Conservation (phyloP, 2,888 invertebrate genomes). For the Ichneumoninae sp. region DNA sequence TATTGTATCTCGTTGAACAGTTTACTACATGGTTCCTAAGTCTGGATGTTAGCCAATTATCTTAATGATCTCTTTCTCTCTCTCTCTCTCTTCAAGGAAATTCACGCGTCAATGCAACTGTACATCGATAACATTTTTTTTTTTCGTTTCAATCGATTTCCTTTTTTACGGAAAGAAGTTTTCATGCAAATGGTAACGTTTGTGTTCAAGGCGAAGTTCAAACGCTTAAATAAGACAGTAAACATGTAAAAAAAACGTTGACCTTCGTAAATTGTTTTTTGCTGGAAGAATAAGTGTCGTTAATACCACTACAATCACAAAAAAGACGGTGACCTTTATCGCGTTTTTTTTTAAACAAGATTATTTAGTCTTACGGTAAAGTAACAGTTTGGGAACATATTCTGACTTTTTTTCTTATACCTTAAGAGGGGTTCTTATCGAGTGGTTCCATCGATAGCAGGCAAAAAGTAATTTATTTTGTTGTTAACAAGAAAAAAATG, state of each 20-base stretch:
- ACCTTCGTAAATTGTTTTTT: not conserved
- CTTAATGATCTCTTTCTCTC: slow-evolving; percentile 43
- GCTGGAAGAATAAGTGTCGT: not conserved
- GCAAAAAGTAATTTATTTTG: not conserved
- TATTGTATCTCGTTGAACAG: slow-evolving; percentile 53
- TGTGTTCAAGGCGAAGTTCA: not conserved
- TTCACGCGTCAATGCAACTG: not conserved
- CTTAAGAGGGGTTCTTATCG: no score
- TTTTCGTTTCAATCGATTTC: not conserved
- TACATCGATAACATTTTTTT: not conserved
- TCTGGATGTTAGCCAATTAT: slow-evolving; percentile 44
- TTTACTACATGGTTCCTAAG: slow-evolving; percentile 58
- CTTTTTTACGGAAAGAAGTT: not conserved
- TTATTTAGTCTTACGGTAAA: not conserved
- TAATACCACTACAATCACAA: not conserved
- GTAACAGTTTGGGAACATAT: not conserved
- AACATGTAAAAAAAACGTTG: not conserved
- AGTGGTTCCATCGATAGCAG: not conserved
- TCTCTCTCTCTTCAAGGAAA: not conserved
- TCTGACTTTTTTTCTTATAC: not conserved
- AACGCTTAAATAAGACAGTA: not conserved
- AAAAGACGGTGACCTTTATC: not conserved
- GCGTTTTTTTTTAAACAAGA: not conserved
- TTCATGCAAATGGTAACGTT: no score
- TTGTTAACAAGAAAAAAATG: not conserved